These are phyloP conservation scores for Xyrauchen texanus DNA, from an alignment of 2,113 vertebrate species.

Conservation along the genomic window DNA sequence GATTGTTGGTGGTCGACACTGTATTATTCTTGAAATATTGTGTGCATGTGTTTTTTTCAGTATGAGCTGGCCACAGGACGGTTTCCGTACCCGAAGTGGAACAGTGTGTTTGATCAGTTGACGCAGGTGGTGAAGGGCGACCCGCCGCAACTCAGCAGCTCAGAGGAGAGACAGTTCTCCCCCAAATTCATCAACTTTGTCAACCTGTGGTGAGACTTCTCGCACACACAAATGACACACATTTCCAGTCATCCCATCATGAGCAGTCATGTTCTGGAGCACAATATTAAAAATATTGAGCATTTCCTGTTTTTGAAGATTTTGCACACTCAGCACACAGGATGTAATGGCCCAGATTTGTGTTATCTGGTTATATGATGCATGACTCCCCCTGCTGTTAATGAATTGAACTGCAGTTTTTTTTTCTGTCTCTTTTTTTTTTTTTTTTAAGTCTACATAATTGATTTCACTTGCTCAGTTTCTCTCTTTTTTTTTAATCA, in stretches of 20 bases:
- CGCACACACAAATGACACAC: background rate
- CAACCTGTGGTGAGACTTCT: conserved; percentile 89
- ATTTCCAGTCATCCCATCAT: no score
- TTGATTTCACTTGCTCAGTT: background rate
- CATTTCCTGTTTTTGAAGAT: background rate
- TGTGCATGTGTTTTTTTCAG: conserved; percentile 64
- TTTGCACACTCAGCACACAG: background rate
- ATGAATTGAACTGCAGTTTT: no score
- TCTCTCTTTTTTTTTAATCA: background rate
- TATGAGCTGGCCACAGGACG: conserved; percentile 94
- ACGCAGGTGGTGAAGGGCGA: conserved; percentile 98
- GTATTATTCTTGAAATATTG: background rate
- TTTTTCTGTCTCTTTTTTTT: no score
- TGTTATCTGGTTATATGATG: background rate
- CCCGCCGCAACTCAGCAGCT: conserved; percentile 95
- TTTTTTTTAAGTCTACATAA: no score
- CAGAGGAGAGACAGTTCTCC: conserved; percentile 95
- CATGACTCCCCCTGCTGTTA: conserved; percentile 24
- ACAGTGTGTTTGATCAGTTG: conserved; percentile 98
- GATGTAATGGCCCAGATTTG: background rate
- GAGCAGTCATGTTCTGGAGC: no score
- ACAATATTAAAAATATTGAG: no score
- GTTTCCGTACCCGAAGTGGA: conserved; percentile 98
- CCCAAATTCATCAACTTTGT: conserved; percentile 98
- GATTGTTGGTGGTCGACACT: background rate